Percentiles rank a stretch among this genome's conserved stretches.
Conservation (phyloP, 2,113 vertebrate species). For the Talpa occidentalis region DNA sequence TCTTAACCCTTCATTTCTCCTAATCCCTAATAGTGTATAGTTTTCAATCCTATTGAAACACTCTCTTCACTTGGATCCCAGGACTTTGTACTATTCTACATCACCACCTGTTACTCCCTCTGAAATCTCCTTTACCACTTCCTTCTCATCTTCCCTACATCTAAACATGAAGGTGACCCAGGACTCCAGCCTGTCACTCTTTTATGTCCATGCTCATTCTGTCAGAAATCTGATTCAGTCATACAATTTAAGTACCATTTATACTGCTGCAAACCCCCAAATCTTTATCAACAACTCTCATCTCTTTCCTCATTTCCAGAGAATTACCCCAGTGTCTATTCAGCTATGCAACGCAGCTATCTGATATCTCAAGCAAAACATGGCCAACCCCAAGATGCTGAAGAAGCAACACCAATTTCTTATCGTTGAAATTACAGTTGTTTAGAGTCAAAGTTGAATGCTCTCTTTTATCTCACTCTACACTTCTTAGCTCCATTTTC, state of each 20-base stretch:
- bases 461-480: background rate
- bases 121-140: background rate
- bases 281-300: background rate
- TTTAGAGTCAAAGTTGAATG: background rate
- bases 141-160: background rate
- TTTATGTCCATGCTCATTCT: background rate
- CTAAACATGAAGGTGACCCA: background rate
- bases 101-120: background rate
- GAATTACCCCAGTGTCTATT: background rate
- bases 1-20: conserved; percentile 12
- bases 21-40: background rate
- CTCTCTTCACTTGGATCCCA: background rate
- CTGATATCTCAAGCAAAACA: background rate
- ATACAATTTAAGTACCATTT: background rate
- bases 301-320: conserved; percentile 24
- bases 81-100: background rate
- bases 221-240: background rate
- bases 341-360: background rate
- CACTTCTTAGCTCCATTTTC: background rate
- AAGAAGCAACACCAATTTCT: background rate
- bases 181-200: background rate
- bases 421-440: background rate
- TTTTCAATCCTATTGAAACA: background rate
- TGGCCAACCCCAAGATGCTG: background rate
- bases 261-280: background rate